Conservation (phyloP, 1,140 invertebrate species). For the Vanessa atalanta region DNA sequence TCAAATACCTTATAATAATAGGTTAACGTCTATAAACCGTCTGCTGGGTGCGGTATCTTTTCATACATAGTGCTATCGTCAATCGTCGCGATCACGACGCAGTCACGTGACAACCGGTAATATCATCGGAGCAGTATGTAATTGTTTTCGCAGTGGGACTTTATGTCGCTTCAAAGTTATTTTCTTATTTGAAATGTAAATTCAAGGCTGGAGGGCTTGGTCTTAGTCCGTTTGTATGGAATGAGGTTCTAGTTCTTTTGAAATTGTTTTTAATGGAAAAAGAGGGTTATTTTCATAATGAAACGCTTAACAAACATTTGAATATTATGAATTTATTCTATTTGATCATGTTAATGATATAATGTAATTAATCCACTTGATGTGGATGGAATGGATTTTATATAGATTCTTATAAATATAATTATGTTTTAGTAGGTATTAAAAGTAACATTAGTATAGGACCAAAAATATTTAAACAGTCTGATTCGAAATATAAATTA, state of each 20-base stretch:
- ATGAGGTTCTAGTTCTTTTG: background rate
- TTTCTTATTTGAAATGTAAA: constrained; percentile 17
- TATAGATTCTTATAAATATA: too few relatives aligned
- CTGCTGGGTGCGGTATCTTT: constrained; percentile 2
- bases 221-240: background rate
- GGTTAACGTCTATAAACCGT: background rate
- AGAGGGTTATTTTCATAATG: too few relatives aligned
- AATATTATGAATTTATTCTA: too few relatives aligned
- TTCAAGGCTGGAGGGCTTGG: background rate
- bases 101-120: constrained; percentile 21
- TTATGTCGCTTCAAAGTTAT: constrained; percentile 15
- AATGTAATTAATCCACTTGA: too few relatives aligned
- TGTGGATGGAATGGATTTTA: too few relatives aligned
- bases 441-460: too few relatives aligned
- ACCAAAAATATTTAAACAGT: too few relatives aligned
- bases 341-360: too few relatives aligned
- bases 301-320: too few relatives aligned
- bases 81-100: background rate
- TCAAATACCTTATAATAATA: background rate
- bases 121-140: constrained; percentile 17
- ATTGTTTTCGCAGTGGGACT: constrained; percentile 20
- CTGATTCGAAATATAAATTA: too few relatives aligned
- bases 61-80: constrained; percentile 11
- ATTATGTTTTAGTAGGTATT: too few relatives aligned
- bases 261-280: constrained; percentile 12